These are phyloP conservation scores for Campaea margaritaria DNA, from an alignment of 2,888 invertebrate species.

Conservation along the genomic window DNA sequence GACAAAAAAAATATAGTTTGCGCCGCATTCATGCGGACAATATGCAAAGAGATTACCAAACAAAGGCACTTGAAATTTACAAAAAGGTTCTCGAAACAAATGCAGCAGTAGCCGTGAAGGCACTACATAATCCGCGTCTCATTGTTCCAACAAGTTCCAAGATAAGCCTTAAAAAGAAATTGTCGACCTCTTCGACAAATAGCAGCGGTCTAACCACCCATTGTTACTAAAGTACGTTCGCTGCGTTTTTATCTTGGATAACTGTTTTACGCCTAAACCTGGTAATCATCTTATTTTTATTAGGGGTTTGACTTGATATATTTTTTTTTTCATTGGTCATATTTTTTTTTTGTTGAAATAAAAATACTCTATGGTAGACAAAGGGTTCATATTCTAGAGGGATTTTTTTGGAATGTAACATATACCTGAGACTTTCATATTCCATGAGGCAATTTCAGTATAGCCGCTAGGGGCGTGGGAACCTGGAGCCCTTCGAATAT, in stretches of 20 bases:
- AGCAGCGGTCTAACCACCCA: constrained; percentile 2
- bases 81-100: constrained; percentile 41
- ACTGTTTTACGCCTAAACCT: constrained; percentile 2
- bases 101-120: constrained; percentile 53
- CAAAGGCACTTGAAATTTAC: constrained; percentile 33
- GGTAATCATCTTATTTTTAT: no score
- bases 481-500: no score
- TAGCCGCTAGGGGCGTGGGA: no score
- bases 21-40: constrained; percentile 6
- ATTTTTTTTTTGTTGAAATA: no score
- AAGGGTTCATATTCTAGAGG: no score
- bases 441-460: no score
- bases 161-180: constrained; percentile 60
- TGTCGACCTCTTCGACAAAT: constrained; percentile 4
- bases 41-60: constrained; percentile 16
- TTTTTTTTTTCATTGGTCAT: no score
- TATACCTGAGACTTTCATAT: no score
- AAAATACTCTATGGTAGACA: no score
- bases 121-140: constrained; percentile 52
- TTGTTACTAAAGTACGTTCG: constrained; percentile 4
- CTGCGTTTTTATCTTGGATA: neutral
- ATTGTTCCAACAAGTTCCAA: constrained; percentile 60
- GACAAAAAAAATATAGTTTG: constrained; percentile 3
- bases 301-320: no score
- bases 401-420: no score